Evolutionary conservation across 2,888 invertebrate genomes (phyloP).

Genomic region (Nephrotoma flavescens): DNA sequence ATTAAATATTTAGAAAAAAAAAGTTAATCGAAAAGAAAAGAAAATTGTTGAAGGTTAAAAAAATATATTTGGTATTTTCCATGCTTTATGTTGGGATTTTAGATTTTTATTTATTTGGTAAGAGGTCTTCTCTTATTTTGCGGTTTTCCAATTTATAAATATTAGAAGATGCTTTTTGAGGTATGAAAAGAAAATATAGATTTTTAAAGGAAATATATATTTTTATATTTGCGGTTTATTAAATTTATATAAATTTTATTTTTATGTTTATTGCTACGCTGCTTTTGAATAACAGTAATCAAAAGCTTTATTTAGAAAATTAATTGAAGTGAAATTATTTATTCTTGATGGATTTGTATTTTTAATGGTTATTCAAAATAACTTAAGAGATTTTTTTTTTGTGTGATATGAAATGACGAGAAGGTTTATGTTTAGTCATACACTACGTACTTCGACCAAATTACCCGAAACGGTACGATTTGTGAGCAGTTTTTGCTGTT

Average conservation of each 20-base stretch:
- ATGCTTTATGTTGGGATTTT: not conserved
- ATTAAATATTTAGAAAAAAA: not conserved
- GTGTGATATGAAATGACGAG: not conserved
- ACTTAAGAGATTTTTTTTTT: not conserved
- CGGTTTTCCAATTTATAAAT: not conserved
- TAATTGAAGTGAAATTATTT: not conserved
- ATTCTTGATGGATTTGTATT: not conserved
- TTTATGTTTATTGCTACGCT: not conserved
- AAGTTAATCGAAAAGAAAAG: not conserved
- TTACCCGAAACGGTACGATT: too few relatives aligned
- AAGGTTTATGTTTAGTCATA: not conserved
- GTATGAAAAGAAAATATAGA: not conserved
- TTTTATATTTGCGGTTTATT: not conserved
- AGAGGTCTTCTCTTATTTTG: not conserved
- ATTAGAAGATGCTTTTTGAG: not conserved
- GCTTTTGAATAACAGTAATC: not conserved
- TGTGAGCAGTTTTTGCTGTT: not conserved
- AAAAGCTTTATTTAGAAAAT: not conserved
- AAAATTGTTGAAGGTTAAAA: not conserved
- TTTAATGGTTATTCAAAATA: not conserved
- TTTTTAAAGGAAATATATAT: not conserved
- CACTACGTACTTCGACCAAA: too few relatives aligned
- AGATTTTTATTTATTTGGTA: not conserved
- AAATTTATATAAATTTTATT: not conserved
- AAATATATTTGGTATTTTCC: not conserved